Conservation (phyloP, 1,140 invertebrate genomes). For the Himalopsyche phryganea region DNA sequence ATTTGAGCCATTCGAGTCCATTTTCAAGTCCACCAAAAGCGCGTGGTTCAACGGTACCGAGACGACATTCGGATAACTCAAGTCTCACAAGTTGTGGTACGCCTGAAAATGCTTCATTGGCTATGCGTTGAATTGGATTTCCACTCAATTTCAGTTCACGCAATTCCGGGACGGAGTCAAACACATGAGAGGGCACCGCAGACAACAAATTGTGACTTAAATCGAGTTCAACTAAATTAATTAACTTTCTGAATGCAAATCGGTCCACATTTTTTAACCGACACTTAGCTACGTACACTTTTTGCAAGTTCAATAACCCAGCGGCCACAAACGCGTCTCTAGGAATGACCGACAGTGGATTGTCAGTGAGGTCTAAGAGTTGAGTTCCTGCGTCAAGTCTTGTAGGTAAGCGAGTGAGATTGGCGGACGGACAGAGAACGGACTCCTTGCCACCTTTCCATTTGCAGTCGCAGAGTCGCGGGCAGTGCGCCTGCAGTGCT, state of each 20-base stretch:
- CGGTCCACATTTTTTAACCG: conserved; percentile 59
- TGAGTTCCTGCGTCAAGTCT: conserved; percentile 72
- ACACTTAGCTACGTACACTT: conserved; percentile 67
- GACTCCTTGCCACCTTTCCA: conserved; percentile 84
- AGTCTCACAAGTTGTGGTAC: conserved; percentile 68
- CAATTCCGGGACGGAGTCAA: conserved; percentile 67
- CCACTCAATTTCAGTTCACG: conserved; percentile 69
- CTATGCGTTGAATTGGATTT: conserved; percentile 68
- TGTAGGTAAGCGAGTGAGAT: conserved; percentile 64
- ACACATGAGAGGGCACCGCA: conserved; percentile 65
- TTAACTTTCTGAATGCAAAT: conserved; percentile 65
- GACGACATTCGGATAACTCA: conserved; percentile 68
- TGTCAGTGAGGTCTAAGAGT: conserved; percentile 71
- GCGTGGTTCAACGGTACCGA: conserved; percentile 61
- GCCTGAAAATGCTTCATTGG: conserved; percentile 64
- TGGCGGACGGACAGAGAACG: conserved; percentile 69
- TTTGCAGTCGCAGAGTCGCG: conserved; percentile 74
- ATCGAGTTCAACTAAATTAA: conserved; percentile 75
- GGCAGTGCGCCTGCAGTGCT: conserved; percentile 55
- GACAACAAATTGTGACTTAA: conserved; percentile 68
- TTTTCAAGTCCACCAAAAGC: conserved; percentile 70
- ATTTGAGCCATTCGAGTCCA: conserved; percentile 68
- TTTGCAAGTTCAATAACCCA: conserved; percentile 74
- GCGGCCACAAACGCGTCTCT: conserved; percentile 68
- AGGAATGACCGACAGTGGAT: conserved; percentile 61